These are phyloP conservation scores for Tragelaphus scriptus DNA, from an alignment of 2,113 vertebrate species.

Conservation along the genomic window DNA sequence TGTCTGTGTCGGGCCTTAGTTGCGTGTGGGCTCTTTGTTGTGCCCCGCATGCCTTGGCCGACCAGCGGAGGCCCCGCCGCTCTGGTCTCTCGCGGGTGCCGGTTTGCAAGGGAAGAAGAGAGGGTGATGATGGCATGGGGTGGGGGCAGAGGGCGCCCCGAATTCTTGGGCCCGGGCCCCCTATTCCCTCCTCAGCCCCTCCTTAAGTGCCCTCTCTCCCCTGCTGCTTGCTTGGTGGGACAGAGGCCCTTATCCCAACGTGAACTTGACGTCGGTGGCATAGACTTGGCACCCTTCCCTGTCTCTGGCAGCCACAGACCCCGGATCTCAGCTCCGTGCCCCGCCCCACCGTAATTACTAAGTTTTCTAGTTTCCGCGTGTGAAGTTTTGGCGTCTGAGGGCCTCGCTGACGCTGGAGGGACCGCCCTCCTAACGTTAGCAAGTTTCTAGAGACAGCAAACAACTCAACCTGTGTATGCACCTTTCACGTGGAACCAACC, in stretches of 20 bases:
- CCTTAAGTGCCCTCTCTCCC: not conserved
- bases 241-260: too few relatives aligned
- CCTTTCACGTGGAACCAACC: not conserved
- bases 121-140: rapidly evolving
- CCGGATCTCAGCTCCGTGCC: rapidly evolving
- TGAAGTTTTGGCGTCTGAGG: not conserved
- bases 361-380: not conserved
- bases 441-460: too few relatives aligned
- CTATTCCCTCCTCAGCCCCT: not conserved
- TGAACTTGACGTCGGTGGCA: not conserved
- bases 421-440: not conserved
- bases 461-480: not conserved
- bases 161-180: not conserved
- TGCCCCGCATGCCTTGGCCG: slow-evolving; percentile 76
- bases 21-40: not conserved
- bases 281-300: not conserved
- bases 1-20: not conserved
- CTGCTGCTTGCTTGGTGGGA: not conserved
- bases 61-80: slow-evolving; percentile 78
- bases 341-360: too few relatives aligned
- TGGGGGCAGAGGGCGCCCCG: not conserved
- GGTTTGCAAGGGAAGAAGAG: slow-evolving; percentile 66
- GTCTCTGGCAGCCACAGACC: not conserved
- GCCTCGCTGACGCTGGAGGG: not conserved
- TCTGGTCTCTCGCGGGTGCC: slow-evolving; percentile 81